Evolutionary conservation across 2,888 invertebrate genomes (phyloP).

Genomic region (Eristalinus aeneus): DNA sequence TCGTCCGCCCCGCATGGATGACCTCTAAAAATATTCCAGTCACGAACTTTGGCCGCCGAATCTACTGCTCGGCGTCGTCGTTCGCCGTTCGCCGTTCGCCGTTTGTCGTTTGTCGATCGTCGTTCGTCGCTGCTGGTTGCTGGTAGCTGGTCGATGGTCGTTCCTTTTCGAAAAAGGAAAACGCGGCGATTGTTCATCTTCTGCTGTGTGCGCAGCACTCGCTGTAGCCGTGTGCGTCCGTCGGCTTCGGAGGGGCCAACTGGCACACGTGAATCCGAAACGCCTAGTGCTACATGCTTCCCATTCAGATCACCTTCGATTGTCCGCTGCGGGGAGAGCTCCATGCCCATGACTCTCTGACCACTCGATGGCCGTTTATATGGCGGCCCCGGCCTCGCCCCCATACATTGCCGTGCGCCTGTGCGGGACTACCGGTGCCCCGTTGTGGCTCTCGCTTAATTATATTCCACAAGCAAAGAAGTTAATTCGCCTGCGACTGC

Average conservation of each 20-base stretch:
- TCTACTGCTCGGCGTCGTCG: neutral
- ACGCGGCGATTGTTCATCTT: slow-evolving; percentile 42
- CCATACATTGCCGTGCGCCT: neutral
- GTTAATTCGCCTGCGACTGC: slow-evolving; percentile 58
- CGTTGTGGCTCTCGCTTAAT: slow-evolving; percentile 56
- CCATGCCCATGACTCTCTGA: slow-evolving; percentile 47
- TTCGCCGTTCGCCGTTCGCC: neutral
- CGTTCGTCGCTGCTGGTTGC: neutral
- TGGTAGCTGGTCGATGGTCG: neutral
- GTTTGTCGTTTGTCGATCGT: neutral
- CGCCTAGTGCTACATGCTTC: slow-evolving; percentile 66
- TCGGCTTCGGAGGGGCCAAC: slow-evolving; percentile 43
- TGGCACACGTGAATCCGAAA: slow-evolving; percentile 65
- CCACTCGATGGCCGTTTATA: slow-evolving; percentile 54
- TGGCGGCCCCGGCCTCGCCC: neutral
- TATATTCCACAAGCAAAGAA: slow-evolving; percentile 65
- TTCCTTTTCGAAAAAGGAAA: slow-evolving; percentile 58
- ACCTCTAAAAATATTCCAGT: slow-evolving; percentile 70
- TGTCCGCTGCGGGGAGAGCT: slow-evolving; percentile 27
- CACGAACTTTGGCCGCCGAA: slow-evolving; percentile 70
- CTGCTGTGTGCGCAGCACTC: neutral
- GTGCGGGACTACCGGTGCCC: slow-evolving; percentile 37
- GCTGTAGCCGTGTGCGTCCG: slow-evolving; percentile 25
- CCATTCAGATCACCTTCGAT: slow-evolving; percentile 70
- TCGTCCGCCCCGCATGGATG: slow-evolving; percentile 39